Evolutionary conservation across 2,113 vertebrate species (phyloP).

Genomic region (Salvelinus sp.): DNA sequence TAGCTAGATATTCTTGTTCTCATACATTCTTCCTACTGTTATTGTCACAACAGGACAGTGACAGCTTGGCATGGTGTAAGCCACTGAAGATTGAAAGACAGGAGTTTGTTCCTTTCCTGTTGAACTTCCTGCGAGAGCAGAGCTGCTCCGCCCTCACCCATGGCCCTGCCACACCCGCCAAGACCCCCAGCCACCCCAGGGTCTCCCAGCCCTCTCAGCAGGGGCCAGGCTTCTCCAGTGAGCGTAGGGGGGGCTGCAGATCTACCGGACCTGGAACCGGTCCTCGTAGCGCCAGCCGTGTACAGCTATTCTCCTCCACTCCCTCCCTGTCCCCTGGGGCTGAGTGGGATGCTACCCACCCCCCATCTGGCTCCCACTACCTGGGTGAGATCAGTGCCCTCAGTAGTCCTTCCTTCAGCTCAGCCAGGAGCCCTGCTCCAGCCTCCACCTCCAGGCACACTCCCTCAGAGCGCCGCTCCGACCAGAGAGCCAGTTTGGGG

Average conservation of each 20-base stretch:
- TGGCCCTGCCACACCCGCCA: constrained; percentile 90
- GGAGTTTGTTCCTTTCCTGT: constrained; percentile 91
- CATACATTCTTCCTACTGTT: background rate
- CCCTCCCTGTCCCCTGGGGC: constrained; percentile 52
- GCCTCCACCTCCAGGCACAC: constrained; percentile 59
- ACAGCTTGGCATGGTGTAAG: constrained; percentile 53
- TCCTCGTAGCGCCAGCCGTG: constrained; percentile 69
- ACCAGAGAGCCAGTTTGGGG: constrained; percentile 77
- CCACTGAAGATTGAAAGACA: constrained; percentile 77
- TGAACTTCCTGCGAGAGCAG: constrained; percentile 95
- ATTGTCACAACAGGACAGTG: constrained; percentile 63
- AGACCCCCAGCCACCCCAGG: constrained; percentile 80
- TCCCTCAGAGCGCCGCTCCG: constrained; percentile 69
- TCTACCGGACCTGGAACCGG: constrained; percentile 51
- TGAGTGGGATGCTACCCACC: constrained; percentile 43
- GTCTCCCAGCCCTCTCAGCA: constrained; percentile 31
- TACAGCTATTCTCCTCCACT: constrained; percentile 85
- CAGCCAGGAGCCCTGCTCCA: constrained; percentile 58
- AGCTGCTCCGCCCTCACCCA: constrained; percentile 88
- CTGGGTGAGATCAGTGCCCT: constrained; percentile 62
- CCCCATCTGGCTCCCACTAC: constrained; percentile 33
- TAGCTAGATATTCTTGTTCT: background rate
- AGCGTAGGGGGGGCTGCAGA: constrained; percentile 53
- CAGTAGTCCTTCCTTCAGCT: constrained; percentile 76
- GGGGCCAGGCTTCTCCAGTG: constrained; percentile 53